Evolutionary conservation across 2,888 invertebrate genomes (phyloP).

Genomic region (Synergus laeviventris): DNA sequence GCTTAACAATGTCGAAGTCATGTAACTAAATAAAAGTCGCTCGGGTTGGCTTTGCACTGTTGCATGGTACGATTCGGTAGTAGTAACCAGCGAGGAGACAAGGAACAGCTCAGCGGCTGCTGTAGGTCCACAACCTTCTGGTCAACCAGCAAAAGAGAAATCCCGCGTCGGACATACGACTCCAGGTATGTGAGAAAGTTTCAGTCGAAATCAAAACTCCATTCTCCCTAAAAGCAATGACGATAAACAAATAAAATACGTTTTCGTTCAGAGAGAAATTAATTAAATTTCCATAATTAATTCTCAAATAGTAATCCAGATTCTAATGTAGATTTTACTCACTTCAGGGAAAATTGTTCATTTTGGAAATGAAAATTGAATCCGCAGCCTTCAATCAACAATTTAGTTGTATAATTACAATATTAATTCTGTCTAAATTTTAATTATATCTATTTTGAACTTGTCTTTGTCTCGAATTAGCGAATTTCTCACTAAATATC

Average conservation of each 20-base stretch:
- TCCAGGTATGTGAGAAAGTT: slow-evolving; percentile 71
- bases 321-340: neutral
- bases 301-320: neutral
- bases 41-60: slow-evolving; percentile 76
- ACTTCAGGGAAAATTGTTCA: neutral
- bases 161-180: slow-evolving; percentile 75
- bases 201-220: slow-evolving; percentile 33
- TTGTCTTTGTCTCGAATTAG: neutral
- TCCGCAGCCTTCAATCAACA: neutral
- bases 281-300: neutral
- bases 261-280: neutral
- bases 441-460: neutral
- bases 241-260: neutral
- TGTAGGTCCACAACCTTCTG: slow-evolving; percentile 78
- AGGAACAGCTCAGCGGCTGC: slow-evolving; percentile 76
- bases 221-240: neutral
- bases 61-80: slow-evolving; percentile 76
- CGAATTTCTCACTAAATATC: slow-evolving; percentile 12
- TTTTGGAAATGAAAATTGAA: neutral
- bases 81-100: slow-evolving; percentile 74
- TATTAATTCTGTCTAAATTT: neutral
- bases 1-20: slow-evolving; percentile 42
- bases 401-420: neutral
- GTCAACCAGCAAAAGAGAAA: slow-evolving; percentile 80
- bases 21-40: slow-evolving; percentile 71